A percentile compares a stretch with the other conserved stretches of the same genome.
These are phyloP conservation scores for Eilema griseolum DNA, from an alignment of 2,888 invertebrate genomes.

Conservation along the genomic window DNA sequence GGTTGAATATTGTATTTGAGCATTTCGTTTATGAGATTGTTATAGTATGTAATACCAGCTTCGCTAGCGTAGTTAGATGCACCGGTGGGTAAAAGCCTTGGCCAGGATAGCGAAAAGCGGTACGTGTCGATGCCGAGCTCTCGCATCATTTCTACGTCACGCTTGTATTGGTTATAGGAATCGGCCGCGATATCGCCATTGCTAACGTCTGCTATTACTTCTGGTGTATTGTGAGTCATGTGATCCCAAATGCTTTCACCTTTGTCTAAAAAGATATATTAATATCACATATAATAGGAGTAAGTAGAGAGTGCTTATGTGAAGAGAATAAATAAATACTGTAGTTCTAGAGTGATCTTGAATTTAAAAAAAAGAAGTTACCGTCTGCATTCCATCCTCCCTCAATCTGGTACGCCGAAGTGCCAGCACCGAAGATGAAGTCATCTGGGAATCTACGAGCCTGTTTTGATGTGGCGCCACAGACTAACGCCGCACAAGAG, in stretches of 20 bases:
- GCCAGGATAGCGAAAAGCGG: conserved; percentile 88
- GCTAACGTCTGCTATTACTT: conserved; percentile 60
- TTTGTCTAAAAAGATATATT: conserved; percentile 53
- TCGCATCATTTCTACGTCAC: conserved; percentile 79
- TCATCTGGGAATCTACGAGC: conserved; percentile 44
- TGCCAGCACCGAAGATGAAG: conserved; percentile 53
- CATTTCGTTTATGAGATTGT: conserved; percentile 87
- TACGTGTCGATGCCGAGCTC: conserved; percentile 80
- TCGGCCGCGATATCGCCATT: conserved; percentile 88
- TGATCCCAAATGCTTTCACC: conserved; percentile 67
- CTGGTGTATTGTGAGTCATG: conserved; percentile 58
- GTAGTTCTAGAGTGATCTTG: neutral
- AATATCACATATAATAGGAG: neutral
- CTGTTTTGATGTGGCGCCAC: conserved; percentile 26
- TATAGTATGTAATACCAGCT: conserved; percentile 89
- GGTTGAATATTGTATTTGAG: conserved; percentile 87
- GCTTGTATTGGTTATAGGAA: conserved; percentile 86
- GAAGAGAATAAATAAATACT: neutral
- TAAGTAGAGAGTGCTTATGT: neutral
- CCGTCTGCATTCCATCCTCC: conserved; percentile 57
- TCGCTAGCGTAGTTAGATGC: conserved; percentile 80
- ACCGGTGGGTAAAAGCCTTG: conserved; percentile 87
- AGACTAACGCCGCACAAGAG: conserved; percentile 20
- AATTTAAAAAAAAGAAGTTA: conserved; percentile 22
- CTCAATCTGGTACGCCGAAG: conserved; percentile 56